Evolutionary conservation across 2,113 vertebrate genomes (phyloP).

Genomic region (Microtus ochrogaster): DNA sequence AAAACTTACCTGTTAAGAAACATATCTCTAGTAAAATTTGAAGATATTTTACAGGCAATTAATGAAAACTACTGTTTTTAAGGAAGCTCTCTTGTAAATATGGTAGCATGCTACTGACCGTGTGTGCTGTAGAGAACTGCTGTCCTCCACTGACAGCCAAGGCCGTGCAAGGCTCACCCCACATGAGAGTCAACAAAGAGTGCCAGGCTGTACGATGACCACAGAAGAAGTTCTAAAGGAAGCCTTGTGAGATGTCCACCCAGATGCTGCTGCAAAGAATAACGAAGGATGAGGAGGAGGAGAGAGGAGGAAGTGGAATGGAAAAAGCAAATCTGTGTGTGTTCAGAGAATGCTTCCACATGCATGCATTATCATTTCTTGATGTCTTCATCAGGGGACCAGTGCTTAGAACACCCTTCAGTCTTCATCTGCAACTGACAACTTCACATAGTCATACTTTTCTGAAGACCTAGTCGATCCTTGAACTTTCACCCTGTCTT

Average conservation of each 20-base stretch:
- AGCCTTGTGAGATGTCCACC: not conserved
- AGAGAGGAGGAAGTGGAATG: not conserved
- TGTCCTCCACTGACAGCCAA: not conserved
- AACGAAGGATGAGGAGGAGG: not conserved
- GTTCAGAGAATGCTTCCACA: not conserved
- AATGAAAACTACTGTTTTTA: not conserved
- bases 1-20: not conserved
- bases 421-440: not conserved
- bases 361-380: not conserved
- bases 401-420: not conserved
- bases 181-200: not conserved
- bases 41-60: not conserved
- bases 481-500: not conserved
- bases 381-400: not conserved
- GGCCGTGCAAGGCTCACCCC: not conserved
- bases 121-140: not conserved
- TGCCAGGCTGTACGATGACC: not conserved
- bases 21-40: not conserved
- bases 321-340: not conserved
- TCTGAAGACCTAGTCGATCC: not conserved
- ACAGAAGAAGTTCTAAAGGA: not conserved
- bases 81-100: not conserved
- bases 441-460: not conserved
- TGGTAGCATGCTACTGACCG: not conserved
- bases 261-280: not conserved